Conservation (phyloP, 2,113 vertebrate genomes). For the Okapia johnstoni region DNA sequence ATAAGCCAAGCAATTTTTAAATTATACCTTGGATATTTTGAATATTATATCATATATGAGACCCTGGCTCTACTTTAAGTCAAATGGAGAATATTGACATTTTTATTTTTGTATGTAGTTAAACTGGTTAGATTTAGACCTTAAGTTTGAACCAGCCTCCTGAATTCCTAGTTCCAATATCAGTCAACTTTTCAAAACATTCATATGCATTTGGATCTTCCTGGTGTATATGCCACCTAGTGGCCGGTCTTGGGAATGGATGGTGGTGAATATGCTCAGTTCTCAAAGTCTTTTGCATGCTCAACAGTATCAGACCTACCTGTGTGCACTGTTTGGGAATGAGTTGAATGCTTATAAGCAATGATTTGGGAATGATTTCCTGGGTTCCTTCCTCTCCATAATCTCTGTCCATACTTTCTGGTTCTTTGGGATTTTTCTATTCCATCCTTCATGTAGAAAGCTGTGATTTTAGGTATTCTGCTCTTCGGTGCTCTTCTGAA, state of each 20-base stretch:
- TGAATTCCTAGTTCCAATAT: neutral
- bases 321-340: neutral
- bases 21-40: neutral
- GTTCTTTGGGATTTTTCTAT: neutral
- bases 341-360: neutral
- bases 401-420: neutral
- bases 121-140: neutral
- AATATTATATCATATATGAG: neutral
- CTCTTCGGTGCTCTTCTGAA: neutral
- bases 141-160: neutral
- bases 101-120: neutral
- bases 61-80: neutral
- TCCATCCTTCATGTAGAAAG: neutral
- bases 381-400: neutral
- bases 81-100: neutral
- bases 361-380: neutral
- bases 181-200: neutral
- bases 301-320: neutral
- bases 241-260: neutral
- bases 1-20: neutral
- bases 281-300: neutral
- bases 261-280: neutral
- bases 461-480: neutral
- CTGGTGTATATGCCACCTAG: neutral
- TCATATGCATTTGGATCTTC: neutral